Conservation (phyloP, 2,113 vertebrate species). For the Hyperoodon ampullatus region DNA sequence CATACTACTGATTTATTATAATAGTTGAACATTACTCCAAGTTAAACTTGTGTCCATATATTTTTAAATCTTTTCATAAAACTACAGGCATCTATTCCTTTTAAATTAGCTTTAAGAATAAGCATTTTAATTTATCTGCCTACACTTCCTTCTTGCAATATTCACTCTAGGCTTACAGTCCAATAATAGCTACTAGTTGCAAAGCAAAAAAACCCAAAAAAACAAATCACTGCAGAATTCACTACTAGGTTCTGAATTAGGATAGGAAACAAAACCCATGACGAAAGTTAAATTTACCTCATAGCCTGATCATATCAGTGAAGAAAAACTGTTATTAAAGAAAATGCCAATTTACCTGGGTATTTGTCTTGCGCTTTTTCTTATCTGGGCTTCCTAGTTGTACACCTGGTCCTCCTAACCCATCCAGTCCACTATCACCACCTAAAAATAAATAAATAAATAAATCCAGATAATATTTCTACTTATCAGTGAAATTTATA, state of each 20-base stretch:
- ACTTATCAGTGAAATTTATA: slow-evolving; percentile 57
- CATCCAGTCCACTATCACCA: slow-evolving; percentile 90
- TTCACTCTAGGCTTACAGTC: not conserved
- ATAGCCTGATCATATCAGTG: not conserved
- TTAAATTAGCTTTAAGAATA: slow-evolving; percentile 33
- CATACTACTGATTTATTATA: not conserved
- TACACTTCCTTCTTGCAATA: not conserved
- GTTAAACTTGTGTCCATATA: not conserved
- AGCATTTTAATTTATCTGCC: slow-evolving; percentile 23
- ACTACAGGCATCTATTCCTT: not conserved
- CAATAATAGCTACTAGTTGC: not conserved
- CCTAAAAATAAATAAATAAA: slow-evolving; percentile 83
- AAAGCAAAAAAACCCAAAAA: not conserved
- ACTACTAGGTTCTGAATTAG: not conserved
- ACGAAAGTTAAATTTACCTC: not conserved
- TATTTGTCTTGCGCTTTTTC: slow-evolving; percentile 89
- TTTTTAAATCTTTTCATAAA: slow-evolving; percentile 34
- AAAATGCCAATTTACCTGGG: slow-evolving; percentile 85
- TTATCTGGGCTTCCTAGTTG: slow-evolving; percentile 91
- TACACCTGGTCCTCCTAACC: slow-evolving; percentile 88
- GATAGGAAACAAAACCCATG: not conserved
- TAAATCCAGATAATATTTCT: slow-evolving; percentile 49
- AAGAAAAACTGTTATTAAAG: not conserved
- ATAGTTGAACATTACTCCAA: not conserved
- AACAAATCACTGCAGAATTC: not conserved